Conservation (phyloP, 2,888 invertebrate species). For the Scelioninae gen. 1 region DNA sequence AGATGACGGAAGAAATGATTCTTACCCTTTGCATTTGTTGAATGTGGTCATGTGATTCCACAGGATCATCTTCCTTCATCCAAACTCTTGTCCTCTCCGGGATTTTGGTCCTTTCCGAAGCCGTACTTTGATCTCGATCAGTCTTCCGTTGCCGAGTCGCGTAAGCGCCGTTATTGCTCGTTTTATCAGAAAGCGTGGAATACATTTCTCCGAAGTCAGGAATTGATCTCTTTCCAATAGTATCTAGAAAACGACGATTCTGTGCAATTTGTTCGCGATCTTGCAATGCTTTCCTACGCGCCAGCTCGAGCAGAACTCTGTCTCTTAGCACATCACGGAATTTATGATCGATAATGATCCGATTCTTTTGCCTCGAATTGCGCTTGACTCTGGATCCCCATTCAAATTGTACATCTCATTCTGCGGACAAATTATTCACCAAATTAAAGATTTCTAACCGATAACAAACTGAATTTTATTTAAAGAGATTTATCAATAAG, state of each 20-base stretch:
- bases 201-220: slow-evolving; percentile 60
- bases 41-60: too few relatives aligned
- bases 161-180: slow-evolving; percentile 55
- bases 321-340: slow-evolving; percentile 93
- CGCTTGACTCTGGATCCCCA: slow-evolving; percentile 71
- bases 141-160: slow-evolving; percentile 53
- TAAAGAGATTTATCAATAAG: too few relatives aligned
- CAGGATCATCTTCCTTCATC: too few relatives aligned
- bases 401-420: slow-evolving; percentile 75
- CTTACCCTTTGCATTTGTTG: too few relatives aligned
- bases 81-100: too few relatives aligned
- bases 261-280: slow-evolving; percentile 89
- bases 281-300: slow-evolving; percentile 92
- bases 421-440: slow-evolving; percentile 59
- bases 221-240: slow-evolving; percentile 89
- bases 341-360: slow-evolving; percentile 92
- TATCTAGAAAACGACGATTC: slow-evolving; percentile 90
- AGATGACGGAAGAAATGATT: too few relatives aligned
- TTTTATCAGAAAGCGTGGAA: slow-evolving; percentile 51
- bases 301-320: slow-evolving; percentile 91
- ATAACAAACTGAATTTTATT: too few relatives aligned
- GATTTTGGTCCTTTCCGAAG: slow-evolving; percentile 34
- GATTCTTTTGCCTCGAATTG: slow-evolving; percentile 75
- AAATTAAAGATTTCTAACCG: neutral
- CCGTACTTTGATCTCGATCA: slow-evolving; percentile 60